Evolutionary conservation across 92 coral and sea anemone species (phyloP).

Genomic region (Porites lobata): DNA sequence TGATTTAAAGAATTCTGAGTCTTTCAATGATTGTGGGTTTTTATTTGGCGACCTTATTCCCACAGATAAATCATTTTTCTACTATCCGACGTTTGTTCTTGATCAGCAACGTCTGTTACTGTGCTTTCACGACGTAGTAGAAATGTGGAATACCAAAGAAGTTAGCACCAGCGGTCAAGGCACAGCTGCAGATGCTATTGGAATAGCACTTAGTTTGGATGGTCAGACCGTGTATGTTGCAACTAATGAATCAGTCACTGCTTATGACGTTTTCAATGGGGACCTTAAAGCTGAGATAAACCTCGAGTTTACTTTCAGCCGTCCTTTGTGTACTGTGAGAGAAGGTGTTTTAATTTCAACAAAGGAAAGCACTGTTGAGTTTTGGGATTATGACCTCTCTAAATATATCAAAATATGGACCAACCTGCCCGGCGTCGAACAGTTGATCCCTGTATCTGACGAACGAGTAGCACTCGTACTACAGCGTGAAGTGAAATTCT

Average conservation of each 20-base stretch:
- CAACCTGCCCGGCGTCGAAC: neutral
- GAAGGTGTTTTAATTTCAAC: constrained; percentile 14
- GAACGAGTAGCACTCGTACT: constrained; percentile 10
- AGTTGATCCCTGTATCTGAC: constrained; percentile 19
- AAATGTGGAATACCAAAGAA: too few relatives aligned
- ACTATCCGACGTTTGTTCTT: too few relatives aligned
- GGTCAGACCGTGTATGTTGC: neutral
- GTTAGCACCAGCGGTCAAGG: too few relatives aligned
- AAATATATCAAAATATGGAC: constrained; percentile 2
- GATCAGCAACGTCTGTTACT: too few relatives aligned
- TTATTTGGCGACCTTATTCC: too few relatives aligned
- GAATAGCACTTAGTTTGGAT: too few relatives aligned
- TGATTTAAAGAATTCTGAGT: too few relatives aligned
- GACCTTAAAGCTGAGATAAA: neutral
- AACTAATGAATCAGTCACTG: neutral
- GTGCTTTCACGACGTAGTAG: too few relatives aligned
- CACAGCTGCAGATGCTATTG: too few relatives aligned
- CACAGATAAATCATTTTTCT: too few relatives aligned
- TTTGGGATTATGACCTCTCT: constrained; percentile 37
- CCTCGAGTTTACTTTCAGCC: too few relatives aligned
- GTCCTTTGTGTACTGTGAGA: constrained; percentile 1
- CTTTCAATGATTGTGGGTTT: too few relatives aligned
- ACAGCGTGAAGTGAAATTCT: neutral
- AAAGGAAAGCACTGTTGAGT: neutral
- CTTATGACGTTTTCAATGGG: neutral